Conservation (phyloP, 1,140 invertebrate genomes). For the Pachypeltis micranthus region DNA sequence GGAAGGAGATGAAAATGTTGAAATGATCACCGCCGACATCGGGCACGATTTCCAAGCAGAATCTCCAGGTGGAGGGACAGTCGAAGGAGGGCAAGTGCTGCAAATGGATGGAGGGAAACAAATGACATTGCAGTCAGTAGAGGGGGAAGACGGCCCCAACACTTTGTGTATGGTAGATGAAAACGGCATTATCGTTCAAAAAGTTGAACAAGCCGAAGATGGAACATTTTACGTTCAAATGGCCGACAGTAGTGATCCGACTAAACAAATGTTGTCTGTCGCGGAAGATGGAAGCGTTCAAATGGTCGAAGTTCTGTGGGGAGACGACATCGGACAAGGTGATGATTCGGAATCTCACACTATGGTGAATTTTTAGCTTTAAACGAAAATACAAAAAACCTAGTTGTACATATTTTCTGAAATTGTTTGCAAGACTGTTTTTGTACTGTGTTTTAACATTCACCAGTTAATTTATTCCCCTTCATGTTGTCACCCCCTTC, state of each 20-base stretch:
- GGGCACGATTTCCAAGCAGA: slow-evolving; percentile 13
- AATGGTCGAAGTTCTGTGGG: slow-evolving; percentile 31
- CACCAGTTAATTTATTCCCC: too few species aligned
- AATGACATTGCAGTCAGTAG: slow-evolving; percentile 17
- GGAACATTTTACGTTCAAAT: slow-evolving; percentile 29
- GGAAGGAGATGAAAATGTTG: slow-evolving; percentile 22
- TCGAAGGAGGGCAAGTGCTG: slow-evolving; percentile 9
- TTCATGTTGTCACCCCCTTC: too few species aligned
- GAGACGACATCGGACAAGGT: slow-evolving; percentile 25
- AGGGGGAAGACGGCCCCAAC: slow-evolving; percentile 22
- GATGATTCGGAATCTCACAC: slow-evolving; percentile 13
- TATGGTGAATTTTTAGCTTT: slow-evolving; percentile 21
- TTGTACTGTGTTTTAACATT: too few species aligned
- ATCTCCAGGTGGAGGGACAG: background rate
- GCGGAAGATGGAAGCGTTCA: slow-evolving; percentile 29
- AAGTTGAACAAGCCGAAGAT: slow-evolving; percentile 27
- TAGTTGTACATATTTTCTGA: too few species aligned
- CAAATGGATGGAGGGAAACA: slow-evolving; percentile 17
- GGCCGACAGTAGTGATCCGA: slow-evolving; percentile 23
- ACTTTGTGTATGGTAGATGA: slow-evolving; percentile 27
- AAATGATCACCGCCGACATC: slow-evolving; percentile 24
- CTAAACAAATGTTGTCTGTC: slow-evolving; percentile 28
- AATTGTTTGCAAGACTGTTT: too few species aligned
- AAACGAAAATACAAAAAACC: too few species aligned
- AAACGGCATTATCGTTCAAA: slow-evolving; percentile 26